Percentiles rank a stretch among this genome's conserved stretches.
phyloP scores from a whole-genome alignment of 2,797 vertebrate genomes.

The Silurus aristotelis region DNA sequence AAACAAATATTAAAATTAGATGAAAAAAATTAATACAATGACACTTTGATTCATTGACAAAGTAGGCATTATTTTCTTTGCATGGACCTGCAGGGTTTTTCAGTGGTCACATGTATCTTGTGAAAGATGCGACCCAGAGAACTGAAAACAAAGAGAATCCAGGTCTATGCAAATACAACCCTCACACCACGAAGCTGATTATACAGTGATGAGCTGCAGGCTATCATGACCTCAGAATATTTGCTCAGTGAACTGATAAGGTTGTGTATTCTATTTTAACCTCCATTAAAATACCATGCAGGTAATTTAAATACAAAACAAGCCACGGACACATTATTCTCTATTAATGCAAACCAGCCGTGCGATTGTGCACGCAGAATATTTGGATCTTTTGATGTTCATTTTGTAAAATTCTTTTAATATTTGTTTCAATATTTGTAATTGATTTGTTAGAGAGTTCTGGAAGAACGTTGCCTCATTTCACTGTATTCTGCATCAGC shows the following conservation, averaged over 20 bases:
- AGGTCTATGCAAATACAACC: not conserved
- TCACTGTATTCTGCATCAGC: no score
- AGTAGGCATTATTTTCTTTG: conserved; percentile 26
- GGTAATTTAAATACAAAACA: not conserved
- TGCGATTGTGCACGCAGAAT: no score
- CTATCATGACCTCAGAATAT: not conserved
- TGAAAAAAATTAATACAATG: not conserved
- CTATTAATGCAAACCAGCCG: not conserved
- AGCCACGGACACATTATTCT: not conserved
- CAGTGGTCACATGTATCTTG: not conserved
- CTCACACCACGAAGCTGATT: not conserved
- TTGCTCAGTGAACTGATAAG: not conserved
- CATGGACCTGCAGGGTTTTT: conserved; percentile 7
- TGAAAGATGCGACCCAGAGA: conserved; percentile 2
- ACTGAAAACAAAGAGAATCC: not conserved
- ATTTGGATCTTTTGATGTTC: not conserved
- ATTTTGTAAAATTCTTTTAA: not conserved
- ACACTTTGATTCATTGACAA: conserved; percentile 2
- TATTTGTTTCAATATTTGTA: not conserved
- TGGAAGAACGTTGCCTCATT: no score
- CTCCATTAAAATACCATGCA: not conserved
- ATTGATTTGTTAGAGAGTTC: no score
- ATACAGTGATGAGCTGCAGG: not conserved
- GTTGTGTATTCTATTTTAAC: not conserved
- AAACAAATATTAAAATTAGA: not conserved